Evolutionary conservation across 2,888 invertebrate species (phyloP).

Genomic region (Acanthosepion pharaonis): DNA sequence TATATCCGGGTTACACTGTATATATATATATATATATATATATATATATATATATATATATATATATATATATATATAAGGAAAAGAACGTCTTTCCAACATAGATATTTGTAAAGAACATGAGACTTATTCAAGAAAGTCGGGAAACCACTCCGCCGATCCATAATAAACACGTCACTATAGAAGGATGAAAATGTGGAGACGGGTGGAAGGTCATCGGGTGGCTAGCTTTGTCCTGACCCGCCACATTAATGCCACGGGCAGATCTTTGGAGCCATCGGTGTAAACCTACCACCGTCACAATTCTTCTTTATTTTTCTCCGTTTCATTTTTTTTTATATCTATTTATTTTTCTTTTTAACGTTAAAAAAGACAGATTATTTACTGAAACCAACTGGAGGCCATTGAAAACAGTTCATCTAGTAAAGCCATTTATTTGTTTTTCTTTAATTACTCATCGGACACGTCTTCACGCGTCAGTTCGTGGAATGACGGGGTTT

Average conservation of each 20-base stretch:
- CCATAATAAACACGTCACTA: not conserved
- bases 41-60: not conserved
- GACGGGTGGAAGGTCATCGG: not conserved
- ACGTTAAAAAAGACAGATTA: not conserved
- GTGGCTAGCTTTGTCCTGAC: not conserved
- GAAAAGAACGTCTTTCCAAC: not conserved
- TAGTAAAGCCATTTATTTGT: not conserved
- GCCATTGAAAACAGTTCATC: not conserved
- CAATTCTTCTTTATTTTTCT: not conserved
- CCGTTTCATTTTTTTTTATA: too few species aligned
- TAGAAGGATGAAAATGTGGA: not conserved
- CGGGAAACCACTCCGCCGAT: too few species aligned
- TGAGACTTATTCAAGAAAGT: not conserved
- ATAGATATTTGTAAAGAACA: not conserved
- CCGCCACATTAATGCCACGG: not conserved
- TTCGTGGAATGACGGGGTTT: too few species aligned
- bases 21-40: not conserved
- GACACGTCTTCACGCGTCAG: too few species aligned
- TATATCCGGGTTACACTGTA: too few species aligned
- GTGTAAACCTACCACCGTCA: not conserved
- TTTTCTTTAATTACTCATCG: not conserved
- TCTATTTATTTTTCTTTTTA: not conserved
- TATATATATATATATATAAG: not conserved
- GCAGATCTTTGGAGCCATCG: slow-evolving; percentile 8
- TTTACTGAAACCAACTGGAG: not conserved